Percentiles rank a stretch among this genome's conserved stretches.
Evolutionary conservation across 2,113 vertebrate species (phyloP).

Genomic region (Onychorhynchus coronatus): DNA sequence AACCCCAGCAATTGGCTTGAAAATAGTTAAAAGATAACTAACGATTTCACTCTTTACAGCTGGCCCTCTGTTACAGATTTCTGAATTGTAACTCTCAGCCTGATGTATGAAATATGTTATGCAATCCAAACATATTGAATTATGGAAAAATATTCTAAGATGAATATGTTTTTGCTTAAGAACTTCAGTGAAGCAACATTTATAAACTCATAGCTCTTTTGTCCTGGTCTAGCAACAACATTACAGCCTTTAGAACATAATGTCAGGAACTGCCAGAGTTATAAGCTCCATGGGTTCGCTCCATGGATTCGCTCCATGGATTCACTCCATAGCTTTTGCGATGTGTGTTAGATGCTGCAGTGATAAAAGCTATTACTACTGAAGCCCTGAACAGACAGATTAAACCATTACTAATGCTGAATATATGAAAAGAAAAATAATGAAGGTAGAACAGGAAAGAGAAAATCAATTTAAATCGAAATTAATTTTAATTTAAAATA

Average conservation of each 20-base stretch:
- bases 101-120: not conserved
- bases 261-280: not conserved
- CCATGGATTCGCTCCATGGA: fast-evolving
- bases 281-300: not conserved
- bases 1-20: not conserved
- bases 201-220: not conserved
- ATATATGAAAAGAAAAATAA: not conserved
- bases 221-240: not conserved
- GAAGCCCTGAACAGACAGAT: not conserved
- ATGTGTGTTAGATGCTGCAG: not conserved
- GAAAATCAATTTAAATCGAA: not conserved
- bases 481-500: constrained; percentile 9
- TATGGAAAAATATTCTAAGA: not conserved
- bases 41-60: not conserved
- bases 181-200: not conserved
- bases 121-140: not conserved
- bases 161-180: not conserved
- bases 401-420: not conserved
- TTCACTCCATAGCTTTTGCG: not conserved
- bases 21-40: not conserved
- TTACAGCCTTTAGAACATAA: not conserved
- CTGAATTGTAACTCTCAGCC: not conserved
- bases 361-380: not conserved
- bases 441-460: not conserved
- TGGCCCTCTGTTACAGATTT: not conserved